These are phyloP conservation scores for Bombus terrestris DNA, from an alignment of 1,140 invertebrate genomes.

Conservation along the genomic window DNA sequence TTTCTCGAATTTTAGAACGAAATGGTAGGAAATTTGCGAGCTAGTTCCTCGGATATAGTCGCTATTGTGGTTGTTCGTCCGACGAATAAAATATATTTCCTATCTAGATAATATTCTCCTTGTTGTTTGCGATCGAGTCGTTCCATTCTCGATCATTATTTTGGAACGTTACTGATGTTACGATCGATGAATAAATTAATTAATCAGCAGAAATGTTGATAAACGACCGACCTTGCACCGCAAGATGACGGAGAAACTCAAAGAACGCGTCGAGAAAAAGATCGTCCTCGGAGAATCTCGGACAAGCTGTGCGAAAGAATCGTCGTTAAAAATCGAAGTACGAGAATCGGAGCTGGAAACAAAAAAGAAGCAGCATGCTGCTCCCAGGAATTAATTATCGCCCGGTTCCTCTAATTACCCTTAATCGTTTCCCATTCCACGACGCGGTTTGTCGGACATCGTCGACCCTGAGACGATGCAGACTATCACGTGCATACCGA, in stretches of 20 bases:
- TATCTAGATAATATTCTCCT: not conserved
- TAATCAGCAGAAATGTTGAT: no score
- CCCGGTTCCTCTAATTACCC: slow-evolving; percentile 30
- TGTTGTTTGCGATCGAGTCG: not conserved
- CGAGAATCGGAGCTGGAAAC: not conserved
- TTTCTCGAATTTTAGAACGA: not conserved
- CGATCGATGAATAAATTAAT: not conserved
- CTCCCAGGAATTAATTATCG: slow-evolving; percentile 37
- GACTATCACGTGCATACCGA: slow-evolving; percentile 52
- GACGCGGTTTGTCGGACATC: not conserved
- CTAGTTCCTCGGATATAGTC: not conserved
- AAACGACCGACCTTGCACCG: no score
- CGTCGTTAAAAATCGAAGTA: not conserved
- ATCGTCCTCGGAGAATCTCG: no score
- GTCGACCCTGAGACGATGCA: slow-evolving; percentile 53
- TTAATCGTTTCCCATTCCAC: slow-evolving; percentile 23
- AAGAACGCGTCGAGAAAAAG: no score
- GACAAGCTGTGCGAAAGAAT: not conserved
- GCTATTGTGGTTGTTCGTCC: not conserved
- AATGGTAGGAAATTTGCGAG: not conserved
- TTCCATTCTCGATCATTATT: not conserved
- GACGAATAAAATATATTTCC: not conserved
- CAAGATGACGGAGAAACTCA: no score
- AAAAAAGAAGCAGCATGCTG: slow-evolving; percentile 1
- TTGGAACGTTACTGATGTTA: not conserved